These are phyloP conservation scores for Psettodes erumei DNA, from an alignment of 2,113 vertebrate genomes.

Conservation along the genomic window DNA sequence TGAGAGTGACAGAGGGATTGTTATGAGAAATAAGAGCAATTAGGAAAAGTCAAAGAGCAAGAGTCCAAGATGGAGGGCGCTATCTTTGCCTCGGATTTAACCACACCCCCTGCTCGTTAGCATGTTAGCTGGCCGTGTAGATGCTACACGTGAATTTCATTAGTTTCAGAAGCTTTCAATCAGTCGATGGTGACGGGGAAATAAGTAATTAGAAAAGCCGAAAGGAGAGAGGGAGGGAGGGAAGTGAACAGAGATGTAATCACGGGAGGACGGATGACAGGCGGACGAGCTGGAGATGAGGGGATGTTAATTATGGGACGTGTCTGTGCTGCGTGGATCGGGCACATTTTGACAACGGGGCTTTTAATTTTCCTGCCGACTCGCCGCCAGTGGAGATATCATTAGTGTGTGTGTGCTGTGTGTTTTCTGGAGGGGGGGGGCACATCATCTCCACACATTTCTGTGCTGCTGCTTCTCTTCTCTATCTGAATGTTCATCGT, in stretches of 20 bases:
- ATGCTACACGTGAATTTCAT: neutral
- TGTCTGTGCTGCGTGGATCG: constrained; percentile 31
- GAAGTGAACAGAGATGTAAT: constrained; percentile 23
- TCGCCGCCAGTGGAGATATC: constrained; percentile 34
- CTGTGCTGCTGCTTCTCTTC: constrained; percentile 13
- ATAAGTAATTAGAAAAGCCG: constrained; percentile 9
- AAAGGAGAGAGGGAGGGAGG: constrained; percentile 6
- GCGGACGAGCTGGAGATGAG: constrained; percentile 24
- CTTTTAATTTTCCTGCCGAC: constrained; percentile 34
- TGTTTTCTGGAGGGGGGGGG: constrained; percentile 21
- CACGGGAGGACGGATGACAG: constrained; percentile 24
- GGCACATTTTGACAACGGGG: constrained; percentile 34
- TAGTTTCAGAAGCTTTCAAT: neutral
- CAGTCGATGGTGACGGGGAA: neutral
- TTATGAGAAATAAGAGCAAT: neutral
- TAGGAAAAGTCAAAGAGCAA: neutral
- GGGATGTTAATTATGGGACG: constrained; percentile 50
- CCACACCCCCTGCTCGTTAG: no score
- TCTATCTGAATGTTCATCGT: constrained; percentile 36
- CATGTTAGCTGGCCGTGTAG: no score
- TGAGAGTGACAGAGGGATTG: neutral
- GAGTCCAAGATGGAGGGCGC: neutral
- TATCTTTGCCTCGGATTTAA: neutral
- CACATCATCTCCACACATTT: constrained; percentile 14
- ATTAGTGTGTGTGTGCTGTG: constrained; percentile 28